phyloP scores from a whole-genome alignment of 2,797 vertebrate species.

The Hippoglossus hippoglossus region DNA sequence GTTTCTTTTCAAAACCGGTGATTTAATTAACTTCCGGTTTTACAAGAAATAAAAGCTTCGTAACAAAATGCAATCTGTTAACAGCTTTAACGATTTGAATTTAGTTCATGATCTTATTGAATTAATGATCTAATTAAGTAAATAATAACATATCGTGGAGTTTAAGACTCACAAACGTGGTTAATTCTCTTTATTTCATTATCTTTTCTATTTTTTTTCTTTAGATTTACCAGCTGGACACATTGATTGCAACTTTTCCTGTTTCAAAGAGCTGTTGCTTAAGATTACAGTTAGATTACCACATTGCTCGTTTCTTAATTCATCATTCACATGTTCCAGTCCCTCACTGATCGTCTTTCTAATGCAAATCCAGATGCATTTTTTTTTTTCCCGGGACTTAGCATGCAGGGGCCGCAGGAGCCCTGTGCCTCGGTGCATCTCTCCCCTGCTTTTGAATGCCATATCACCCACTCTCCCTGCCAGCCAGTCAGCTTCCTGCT shows the following conservation, averaged over 20 bases:
- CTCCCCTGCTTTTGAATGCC: constrained; percentile 66
- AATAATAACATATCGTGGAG: not conserved
- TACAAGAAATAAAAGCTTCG: constrained; percentile 11
- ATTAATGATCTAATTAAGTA: too few relatives aligned
- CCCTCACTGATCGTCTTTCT: constrained; percentile 12
- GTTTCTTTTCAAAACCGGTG: accelerated
- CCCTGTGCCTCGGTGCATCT: constrained; percentile 44
- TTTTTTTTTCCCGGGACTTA: constrained; percentile 45
- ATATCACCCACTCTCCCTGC: constrained; percentile 60
- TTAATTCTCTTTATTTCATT: not conserved
- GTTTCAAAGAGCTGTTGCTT: constrained; percentile 62
- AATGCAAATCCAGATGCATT: constrained; percentile 35
- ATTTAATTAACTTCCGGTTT: not conserved
- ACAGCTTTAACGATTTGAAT: too few relatives aligned
- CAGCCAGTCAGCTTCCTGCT: constrained; percentile 79
- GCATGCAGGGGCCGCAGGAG: constrained; percentile 56
- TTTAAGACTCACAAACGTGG: not conserved
- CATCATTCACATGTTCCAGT: constrained; percentile 2
- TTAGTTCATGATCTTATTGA: too few relatives aligned
- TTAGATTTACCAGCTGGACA: constrained; percentile 31
- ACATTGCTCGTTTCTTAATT: constrained; percentile 30
- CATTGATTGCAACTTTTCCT: constrained; percentile 61
- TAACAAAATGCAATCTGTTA: not conserved
- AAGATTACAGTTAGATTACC: constrained; percentile 65
- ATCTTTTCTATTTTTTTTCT: not conserved